Base-by-base conservation (phyloP, 2,113 vertebrate species). In the Acrocephalus arundinaceus region DNA sequence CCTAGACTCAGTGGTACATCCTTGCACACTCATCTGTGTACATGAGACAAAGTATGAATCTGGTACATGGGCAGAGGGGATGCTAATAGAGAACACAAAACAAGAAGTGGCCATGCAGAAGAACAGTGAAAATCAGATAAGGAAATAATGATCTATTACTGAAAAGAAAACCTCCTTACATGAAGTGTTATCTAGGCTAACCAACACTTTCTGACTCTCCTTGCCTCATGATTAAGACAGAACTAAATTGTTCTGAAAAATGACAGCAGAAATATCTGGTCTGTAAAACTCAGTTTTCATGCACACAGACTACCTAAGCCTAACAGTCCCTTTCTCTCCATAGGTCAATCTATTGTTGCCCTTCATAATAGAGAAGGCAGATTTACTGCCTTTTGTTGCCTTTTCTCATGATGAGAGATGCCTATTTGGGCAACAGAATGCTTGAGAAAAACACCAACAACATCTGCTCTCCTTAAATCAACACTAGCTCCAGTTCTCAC, bases 331-430 rank as follows among this genome's bases (percentile, higher is more conserved):
- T 97, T 96, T 97, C 97, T 89, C 93, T 68, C 92, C 92, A 97
- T 97, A 98, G 98, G 98, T 98, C 98, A 98, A 96, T 96, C 96
- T 93, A 97, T 97, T 98, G 97, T 97, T 97, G 97, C 81, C 86
- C 85, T 97, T 97, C 90, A 96, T 97, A 98, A 98, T 91, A 75
- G 93, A 98, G 96, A 83, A 96, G 97, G 95, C 96, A 98, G 98
- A 98, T 98, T 98, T 98, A 98, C 79, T 93, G 97, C 96, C 89
- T 96, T 97, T 97, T 97, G 95, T 80, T 17, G 75, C 94, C 82
- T 97, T 96, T 97, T 97, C 89, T 97, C 97, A 97, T 94, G 91
- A 94, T 91, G 90, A 97, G 94, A 97, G 87, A 94, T 96, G 97
- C 87, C 84, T 97, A 90, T 89, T 91, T 93, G 82, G 85, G 90